Conservation (phyloP, 2,797 vertebrate species). For the Characodon lateralis region DNA sequence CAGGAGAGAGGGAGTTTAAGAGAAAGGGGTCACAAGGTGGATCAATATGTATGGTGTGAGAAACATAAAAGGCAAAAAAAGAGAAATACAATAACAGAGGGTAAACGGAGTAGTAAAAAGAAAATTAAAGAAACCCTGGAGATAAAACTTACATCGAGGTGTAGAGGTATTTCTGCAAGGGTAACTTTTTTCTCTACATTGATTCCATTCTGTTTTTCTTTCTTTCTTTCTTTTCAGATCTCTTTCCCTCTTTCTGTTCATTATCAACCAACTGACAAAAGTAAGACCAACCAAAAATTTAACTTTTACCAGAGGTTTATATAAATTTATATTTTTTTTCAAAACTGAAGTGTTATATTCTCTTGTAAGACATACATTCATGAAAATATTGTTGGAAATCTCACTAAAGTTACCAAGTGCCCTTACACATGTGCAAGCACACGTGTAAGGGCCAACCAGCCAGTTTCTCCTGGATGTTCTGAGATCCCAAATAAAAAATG, state of each 20-base stretch:
- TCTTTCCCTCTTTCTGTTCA: neutral
- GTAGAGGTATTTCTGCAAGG: no score
- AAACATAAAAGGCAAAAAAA: neutral
- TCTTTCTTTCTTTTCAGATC: neutral
- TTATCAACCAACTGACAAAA: no score
- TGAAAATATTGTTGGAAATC: no score
- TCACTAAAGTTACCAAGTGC: no score
- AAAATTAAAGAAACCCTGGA: neutral
- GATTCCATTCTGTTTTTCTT: neutral
- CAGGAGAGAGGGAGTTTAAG: slow-evolving; percentile 24
- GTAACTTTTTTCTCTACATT: neutral
- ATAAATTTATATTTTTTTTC: neutral
- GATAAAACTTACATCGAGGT: neutral
- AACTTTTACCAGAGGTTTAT: no score
- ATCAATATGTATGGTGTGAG: slow-evolving; percentile 47
- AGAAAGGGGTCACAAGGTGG: slow-evolving; percentile 22
- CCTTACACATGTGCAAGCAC: no score
- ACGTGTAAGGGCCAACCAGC: no score
- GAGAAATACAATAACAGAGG: neutral
- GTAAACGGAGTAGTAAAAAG: neutral
- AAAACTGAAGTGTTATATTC: neutral
- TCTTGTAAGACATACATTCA: no score
- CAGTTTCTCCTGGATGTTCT: no score
- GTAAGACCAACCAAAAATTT: no score
- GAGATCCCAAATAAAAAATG: no score